Evolutionary conservation across 2,888 invertebrate species (phyloP).

Genomic region (Antitype chi): DNA sequence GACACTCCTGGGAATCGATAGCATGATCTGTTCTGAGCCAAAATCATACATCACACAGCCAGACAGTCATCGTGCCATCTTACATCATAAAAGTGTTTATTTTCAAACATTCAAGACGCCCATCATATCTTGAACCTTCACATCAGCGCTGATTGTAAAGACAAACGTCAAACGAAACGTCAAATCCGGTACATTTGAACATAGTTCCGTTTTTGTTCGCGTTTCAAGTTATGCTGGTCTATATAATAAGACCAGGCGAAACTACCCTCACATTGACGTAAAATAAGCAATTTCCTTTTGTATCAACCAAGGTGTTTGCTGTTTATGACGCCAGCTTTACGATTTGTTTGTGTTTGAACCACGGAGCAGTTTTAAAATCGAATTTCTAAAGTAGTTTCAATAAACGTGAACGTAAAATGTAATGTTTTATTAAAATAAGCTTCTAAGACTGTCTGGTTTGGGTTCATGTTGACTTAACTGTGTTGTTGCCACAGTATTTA

Average conservation of each 20-base stretch:
- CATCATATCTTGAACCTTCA: slow-evolving; percentile 1
- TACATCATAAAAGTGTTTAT: slow-evolving; percentile 84
- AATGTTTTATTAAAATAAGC: slow-evolving; percentile 65
- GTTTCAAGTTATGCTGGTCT: slow-evolving; percentile 28
- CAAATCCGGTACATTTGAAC: slow-evolving; percentile 11
- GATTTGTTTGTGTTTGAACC: slow-evolving; percentile 84
- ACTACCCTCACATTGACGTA: slow-evolving; percentile 84
- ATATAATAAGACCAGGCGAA: slow-evolving; percentile 81
- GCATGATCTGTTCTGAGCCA: slow-evolving; percentile 26
- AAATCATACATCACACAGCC: slow-evolving; percentile 48
- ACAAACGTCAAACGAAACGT: slow-evolving; percentile 39
- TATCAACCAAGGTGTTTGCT: slow-evolving; percentile 86
- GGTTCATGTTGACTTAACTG: slow-evolving; percentile 40
- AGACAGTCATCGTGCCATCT: slow-evolving; percentile 55
- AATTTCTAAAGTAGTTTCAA: slow-evolving; percentile 80
- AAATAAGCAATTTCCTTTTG: slow-evolving; percentile 90
- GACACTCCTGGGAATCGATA: slow-evolving; percentile 27
- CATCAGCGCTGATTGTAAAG: slow-evolving; percentile 9
- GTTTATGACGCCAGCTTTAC: slow-evolving; percentile 87
- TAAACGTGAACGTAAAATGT: slow-evolving; percentile 72
- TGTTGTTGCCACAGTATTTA: slow-evolving; percentile 33
- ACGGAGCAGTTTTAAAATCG: slow-evolving; percentile 81
- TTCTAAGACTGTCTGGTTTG: slow-evolving; percentile 58
- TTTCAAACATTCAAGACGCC: slow-evolving; percentile 71
- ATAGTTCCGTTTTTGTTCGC: slow-evolving; percentile 16